Evolutionary conservation across 2,113 vertebrate species (phyloP), one percentile per base, ranked within the genome.

Genomic region (Epinephelus cyanopodus): DNA sequence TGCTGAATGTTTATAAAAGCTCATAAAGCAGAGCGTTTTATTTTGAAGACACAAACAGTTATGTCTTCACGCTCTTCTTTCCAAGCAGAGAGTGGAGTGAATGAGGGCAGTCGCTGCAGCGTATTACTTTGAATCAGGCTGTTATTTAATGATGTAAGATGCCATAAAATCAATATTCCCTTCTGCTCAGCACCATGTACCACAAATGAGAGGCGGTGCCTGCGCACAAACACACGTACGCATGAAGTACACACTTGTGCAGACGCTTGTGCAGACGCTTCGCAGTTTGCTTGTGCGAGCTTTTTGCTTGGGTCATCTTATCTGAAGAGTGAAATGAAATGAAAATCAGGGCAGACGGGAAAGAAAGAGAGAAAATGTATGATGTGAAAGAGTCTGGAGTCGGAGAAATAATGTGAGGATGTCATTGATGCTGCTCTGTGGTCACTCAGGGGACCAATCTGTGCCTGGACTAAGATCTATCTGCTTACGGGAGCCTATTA

Each of bases 71-170:
- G 53, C 60, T 81, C 21, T 54, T 64, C 52, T 77, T 80, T 57
- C 66, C 17, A 47, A 19, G 42, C 60, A 54, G 63, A 50, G n/a
- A 33, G n/a, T 19, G 39, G 63, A 29, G 17, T 39, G 64, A 77
- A 74, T 12, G 82, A 73, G 45, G 54, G 29, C 37, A 21, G 53
- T 57, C 67, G 61, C 62, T 33, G 58, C 27, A 9, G n/a, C 48
- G 25, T 50, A 37, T 82, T 70, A 50, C 69, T 77, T 39, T 21
- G 50, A 73, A 58, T 81, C 74, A 66, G 15, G 56, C 21, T 33
- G 56, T 66, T 86, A n/a, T 86, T 79, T 82, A 84, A 85, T 75
- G 76, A 85, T 82, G 64, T 73, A 68, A 66, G 71, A 79, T 79
- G 85, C 48, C 65, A 83, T 77, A 48, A 88, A 85, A 84, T 87